Evolutionary conservation across 2,888 invertebrate genomes (phyloP), one percentile per base, ranked within the genome.

Genomic region (Fragum whitleyi): DNA sequence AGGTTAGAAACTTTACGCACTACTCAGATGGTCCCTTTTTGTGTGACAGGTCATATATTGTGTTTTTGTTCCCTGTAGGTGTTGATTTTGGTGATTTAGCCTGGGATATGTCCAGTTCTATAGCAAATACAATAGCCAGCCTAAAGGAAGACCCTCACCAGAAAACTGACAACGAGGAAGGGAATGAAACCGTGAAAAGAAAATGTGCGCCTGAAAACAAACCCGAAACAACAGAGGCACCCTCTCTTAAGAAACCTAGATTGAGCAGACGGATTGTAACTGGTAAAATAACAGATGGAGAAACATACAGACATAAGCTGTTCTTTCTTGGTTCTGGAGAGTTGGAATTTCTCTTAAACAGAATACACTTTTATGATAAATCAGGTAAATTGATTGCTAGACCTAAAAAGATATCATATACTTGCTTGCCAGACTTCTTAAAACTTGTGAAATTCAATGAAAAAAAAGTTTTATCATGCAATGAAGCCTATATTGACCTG

Each of bases 281-380:
- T 9, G 39, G 23, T 9, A 36, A 19, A 36, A n/a, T 1, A 36
- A 14, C 21, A 19, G 32, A 26, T 68, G 68, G 47, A 23, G 11
- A 19, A 55, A 19, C 55, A 32, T 39, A 21, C 11, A 29, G 65
- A 19, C 47, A 79, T 51, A 78, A 74, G 59, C 29, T 76, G 16
- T 87, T 86, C 72, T 86, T 87, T 73, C 81, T 83, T 11, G 69
- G 76, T 21, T 80, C 78, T 61, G 79, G 81, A 1, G 67, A 65
- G 42, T 81, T 82, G 57, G 86, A 86, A 55, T 88, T 82, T 76
- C 86, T 90, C 69, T 78, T 89, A 69, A 69, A 83, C n/a, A 65
- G 86, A 9, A 77, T 89, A 9, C 72, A 77, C 28, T 81, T 87
- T 28, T 70, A 82, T 28, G 73, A 84, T 19, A 84, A 87, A 73